phyloP scores from a whole-genome alignment of 2,888 invertebrate genomes.

The Stenoptilia bipunctidactyla region DNA sequence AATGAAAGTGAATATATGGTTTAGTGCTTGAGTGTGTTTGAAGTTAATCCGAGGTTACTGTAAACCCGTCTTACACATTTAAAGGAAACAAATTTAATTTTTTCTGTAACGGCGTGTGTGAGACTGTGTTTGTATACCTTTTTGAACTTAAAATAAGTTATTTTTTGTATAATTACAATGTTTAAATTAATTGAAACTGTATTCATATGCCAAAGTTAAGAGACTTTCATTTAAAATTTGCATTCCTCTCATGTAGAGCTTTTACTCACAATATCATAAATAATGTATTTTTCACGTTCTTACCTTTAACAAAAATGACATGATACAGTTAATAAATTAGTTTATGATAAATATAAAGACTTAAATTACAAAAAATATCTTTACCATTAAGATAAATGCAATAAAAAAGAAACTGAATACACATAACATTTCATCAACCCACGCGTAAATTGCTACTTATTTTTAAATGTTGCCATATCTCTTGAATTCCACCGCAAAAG shows the following conservation, averaged over 20 bases:
- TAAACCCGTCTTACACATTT: too few relatives aligned
- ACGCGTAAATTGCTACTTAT: neutral
- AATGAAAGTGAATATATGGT: too few relatives aligned
- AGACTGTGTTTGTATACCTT: neutral
- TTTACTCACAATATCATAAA: neutral
- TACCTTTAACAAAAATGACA: neutral
- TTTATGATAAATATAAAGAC: too few relatives aligned
- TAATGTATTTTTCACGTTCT: conserved; percentile 3
- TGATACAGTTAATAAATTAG: too few relatives aligned
- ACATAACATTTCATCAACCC: neutral
- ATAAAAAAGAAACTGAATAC: neutral
- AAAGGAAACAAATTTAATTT: too few relatives aligned
- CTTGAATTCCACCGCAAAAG: neutral
- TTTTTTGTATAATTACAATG: conserved; percentile 20
- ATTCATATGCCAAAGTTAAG: conserved; percentile 25
- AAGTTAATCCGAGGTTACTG: too few relatives aligned
- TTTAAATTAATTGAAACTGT: conserved; percentile 22
- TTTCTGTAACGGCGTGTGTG: too few relatives aligned
- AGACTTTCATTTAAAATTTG: conserved; percentile 18
- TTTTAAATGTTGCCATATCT: neutral
- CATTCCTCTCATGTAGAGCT: conserved; percentile 12
- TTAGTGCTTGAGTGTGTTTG: too few relatives aligned
- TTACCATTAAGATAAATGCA: neutral
- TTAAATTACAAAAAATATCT: too few relatives aligned
- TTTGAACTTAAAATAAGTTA: neutral